phyloP scores from a whole-genome alignment of 2,888 invertebrate genomes.

The Hydropsyche betteni region DNA sequence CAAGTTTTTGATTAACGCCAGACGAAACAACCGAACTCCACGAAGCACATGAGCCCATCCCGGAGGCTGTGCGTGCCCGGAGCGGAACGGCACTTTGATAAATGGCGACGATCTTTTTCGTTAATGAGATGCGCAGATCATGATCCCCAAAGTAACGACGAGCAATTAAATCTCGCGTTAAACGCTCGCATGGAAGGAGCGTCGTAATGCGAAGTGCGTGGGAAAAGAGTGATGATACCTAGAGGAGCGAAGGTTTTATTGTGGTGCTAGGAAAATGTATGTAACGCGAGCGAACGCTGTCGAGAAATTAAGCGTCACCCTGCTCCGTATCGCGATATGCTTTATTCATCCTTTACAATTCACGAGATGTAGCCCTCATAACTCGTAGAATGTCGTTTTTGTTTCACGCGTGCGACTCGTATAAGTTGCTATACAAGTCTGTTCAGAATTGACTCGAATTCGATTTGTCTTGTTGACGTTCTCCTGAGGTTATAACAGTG shows the following conservation, averaged over 20 bases:
- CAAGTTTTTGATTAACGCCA: constrained; percentile 29
- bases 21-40: constrained; percentile 12
- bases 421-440: no score
- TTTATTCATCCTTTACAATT: constrained; percentile 16
- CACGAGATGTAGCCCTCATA: not conserved
- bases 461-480: no score
- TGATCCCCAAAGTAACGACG: constrained; percentile 30
- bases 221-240: constrained; percentile 23
- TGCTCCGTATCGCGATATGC: not conserved
- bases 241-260: constrained; percentile 10
- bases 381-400: no score
- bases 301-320: not conserved
- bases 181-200: constrained; percentile 7
- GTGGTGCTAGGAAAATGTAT: not conserved
- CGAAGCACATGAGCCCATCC: not conserved
- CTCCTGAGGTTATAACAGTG: no score
- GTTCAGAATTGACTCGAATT: no score
- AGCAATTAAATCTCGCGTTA: constrained; percentile 16
- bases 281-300: no score
- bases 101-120: constrained; percentile 25
- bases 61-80: not conserved
- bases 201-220: not conserved
- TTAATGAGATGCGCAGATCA: constrained; percentile 36
- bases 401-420: no score
- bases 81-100: constrained; percentile 23